Conservation (phyloP, 2,888 invertebrate species). For the Ommatoiulus sabulosus region DNA sequence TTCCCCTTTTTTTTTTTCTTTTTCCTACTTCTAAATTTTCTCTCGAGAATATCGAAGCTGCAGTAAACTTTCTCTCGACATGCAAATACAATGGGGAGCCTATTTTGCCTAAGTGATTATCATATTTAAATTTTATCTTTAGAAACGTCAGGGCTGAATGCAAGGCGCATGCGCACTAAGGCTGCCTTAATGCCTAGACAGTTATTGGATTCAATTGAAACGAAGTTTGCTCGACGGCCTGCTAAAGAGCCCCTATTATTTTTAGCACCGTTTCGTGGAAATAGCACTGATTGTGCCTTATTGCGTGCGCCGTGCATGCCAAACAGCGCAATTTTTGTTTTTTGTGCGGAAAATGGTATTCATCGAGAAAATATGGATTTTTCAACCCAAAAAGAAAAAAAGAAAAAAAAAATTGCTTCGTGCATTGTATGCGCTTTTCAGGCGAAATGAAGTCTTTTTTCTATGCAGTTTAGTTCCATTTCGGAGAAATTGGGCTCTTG, state of each 20-base stretch:
- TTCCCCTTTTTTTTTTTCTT: not conserved
- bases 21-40: not conserved
- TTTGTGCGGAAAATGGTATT: not conserved
- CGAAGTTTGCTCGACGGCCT: not conserved
- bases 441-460: too few species aligned
- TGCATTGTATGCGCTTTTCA: too few species aligned
- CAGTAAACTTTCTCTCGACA: not conserved
- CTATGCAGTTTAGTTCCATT: too few species aligned
- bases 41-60: not conserved
- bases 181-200: not conserved
- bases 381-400: not conserved
- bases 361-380: not conserved
- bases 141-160: not conserved
- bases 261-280: not conserved
- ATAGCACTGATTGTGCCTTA: not conserved
- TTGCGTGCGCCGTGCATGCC: not conserved
- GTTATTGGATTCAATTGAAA: not conserved
- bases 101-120: constrained; percentile 19
- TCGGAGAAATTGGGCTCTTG: too few species aligned
- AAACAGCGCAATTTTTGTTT: not conserved
- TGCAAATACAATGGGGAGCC: not conserved
- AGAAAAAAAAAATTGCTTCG: too few species aligned
- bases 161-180: not conserved
- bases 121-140: constrained; percentile 19
- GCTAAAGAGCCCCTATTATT: not conserved